These are phyloP conservation scores for Eupithecia inturbata DNA, from an alignment of 2,888 invertebrate species.

Conservation along the genomic window DNA sequence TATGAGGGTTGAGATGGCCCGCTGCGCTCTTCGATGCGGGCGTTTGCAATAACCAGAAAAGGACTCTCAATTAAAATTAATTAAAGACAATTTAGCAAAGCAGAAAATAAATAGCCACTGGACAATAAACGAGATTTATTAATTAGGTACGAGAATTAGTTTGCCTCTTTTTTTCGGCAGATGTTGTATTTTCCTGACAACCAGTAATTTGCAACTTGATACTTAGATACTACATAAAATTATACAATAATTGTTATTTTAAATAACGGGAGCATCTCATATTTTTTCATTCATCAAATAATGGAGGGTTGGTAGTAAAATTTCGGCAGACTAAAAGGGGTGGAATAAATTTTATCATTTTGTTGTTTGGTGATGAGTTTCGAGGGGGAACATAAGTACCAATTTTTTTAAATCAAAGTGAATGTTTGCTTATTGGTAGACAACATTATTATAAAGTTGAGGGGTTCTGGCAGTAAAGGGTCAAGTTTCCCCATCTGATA, in stretches of 20 bases:
- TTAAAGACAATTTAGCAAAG: conserved; percentile 83
- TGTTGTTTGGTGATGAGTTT: conserved; percentile 9
- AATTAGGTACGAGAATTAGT: conserved; percentile 29
- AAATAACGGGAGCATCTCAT: conserved; percentile 15
- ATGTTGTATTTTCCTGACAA: conserved; percentile 17
- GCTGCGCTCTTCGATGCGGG: conserved; percentile 70
- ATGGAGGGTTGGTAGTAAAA: conserved; percentile 9
- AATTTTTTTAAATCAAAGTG: conserved; percentile 18
- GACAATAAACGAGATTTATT: conserved; percentile 78
- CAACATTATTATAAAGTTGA: background rate
- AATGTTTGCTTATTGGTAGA: conserved; percentile 14
- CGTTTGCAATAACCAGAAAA: conserved; percentile 72
- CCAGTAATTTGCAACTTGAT: conserved; percentile 32
- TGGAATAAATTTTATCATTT: conserved; percentile 21
- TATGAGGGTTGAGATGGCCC: conserved; percentile 69
- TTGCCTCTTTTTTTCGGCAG: conserved; percentile 11
- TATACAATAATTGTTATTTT: conserved; percentile 18
- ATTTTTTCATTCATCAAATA: conserved; percentile 20
- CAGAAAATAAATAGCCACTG: conserved; percentile 75
- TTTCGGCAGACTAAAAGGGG: conserved; percentile 21
- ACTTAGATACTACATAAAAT: background rate
- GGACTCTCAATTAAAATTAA: conserved; percentile 82
- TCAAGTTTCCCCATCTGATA: background rate
- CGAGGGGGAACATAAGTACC: conserved; percentile 7
- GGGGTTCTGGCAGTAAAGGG: background rate